Conservation (phyloP, 2,888 invertebrate species). For the Stegana nigrithorax region DNA sequence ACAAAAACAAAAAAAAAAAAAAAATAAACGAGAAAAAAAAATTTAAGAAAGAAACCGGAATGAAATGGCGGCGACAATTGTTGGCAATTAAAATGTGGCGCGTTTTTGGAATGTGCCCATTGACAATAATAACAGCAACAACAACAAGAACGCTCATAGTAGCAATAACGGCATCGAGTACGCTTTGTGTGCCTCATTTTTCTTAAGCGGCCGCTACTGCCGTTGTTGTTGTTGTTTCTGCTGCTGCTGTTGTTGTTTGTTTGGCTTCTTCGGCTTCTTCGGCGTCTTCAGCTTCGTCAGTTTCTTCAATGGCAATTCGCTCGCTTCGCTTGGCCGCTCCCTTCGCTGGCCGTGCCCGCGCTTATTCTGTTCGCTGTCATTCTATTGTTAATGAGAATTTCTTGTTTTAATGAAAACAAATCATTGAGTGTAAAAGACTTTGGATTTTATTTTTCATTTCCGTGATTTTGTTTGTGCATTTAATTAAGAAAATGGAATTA, state of each 20-base stretch:
- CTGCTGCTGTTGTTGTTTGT: not conserved
- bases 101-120: slow-evolving; percentile 45
- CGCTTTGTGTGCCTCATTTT: not conserved
- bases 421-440: slow-evolving; percentile 65
- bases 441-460: slow-evolving; percentile 65
- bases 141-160: slow-evolving; percentile 2
- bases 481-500: slow-evolving; percentile 67
- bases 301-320: too few species aligned
- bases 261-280: too few species aligned
- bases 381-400: slow-evolving; percentile 67
- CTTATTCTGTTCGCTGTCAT: slow-evolving; percentile 53
- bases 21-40: slow-evolving; percentile 14
- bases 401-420: slow-evolving; percentile 67
- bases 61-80: slow-evolving; percentile 48
- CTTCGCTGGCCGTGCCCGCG: slow-evolving; percentile 16
- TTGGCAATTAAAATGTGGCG: slow-evolving; percentile 62
- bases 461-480: slow-evolving; percentile 65
- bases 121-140: slow-evolving; percentile 30
- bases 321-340: not conserved
- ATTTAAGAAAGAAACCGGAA: slow-evolving; percentile 23
- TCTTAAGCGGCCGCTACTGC: not conserved
- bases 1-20: not conserved
- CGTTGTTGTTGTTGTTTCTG: not conserved
- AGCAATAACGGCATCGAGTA: slow-evolving; percentile 11
- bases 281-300: not conserved